Evolutionary conservation across 2,113 vertebrate genomes (phyloP).

Genomic region (Calidris pygmaea): DNA sequence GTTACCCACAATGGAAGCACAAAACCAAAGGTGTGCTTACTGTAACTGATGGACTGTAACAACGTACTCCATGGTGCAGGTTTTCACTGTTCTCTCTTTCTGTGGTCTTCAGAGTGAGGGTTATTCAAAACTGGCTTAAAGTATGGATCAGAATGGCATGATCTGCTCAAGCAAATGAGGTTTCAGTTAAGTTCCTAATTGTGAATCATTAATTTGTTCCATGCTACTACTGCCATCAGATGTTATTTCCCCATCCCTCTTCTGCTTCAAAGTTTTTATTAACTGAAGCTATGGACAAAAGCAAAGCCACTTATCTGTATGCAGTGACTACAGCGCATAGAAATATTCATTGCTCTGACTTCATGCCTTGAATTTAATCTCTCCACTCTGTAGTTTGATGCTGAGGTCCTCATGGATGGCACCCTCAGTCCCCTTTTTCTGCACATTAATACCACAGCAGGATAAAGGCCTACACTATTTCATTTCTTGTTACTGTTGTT

Average conservation of each 20-base stretch:
- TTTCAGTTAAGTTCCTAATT: not conserved
- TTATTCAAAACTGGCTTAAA: not conserved
- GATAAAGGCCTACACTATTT: not conserved
- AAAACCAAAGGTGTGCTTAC: not conserved
- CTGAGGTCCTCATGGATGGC: not conserved
- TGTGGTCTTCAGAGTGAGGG: not conserved
- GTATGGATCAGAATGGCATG: not conserved
- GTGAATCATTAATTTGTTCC: not conserved
- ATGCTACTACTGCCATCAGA: not conserved
- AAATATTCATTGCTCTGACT: not conserved
- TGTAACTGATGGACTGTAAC: not conserved
- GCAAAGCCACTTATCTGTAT: not conserved
- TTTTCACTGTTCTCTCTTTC: not conserved
- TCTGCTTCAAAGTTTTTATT: not conserved
- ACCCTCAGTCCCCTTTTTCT: not conserved
- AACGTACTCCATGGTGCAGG: not conserved
- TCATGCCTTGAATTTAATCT: not conserved
- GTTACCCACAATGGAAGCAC: not conserved
- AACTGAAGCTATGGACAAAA: not conserved
- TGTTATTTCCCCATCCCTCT: not conserved
- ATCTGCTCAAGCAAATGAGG: not conserved
- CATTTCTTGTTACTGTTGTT: not conserved
- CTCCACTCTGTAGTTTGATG: not conserved
- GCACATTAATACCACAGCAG: not conserved
- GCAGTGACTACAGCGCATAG: not conserved